Percentiles rank a stretch among this genome's conserved stretches.
Conservation (phyloP, 2,113 vertebrate species). For the Gymnarchus niloticus region DNA sequence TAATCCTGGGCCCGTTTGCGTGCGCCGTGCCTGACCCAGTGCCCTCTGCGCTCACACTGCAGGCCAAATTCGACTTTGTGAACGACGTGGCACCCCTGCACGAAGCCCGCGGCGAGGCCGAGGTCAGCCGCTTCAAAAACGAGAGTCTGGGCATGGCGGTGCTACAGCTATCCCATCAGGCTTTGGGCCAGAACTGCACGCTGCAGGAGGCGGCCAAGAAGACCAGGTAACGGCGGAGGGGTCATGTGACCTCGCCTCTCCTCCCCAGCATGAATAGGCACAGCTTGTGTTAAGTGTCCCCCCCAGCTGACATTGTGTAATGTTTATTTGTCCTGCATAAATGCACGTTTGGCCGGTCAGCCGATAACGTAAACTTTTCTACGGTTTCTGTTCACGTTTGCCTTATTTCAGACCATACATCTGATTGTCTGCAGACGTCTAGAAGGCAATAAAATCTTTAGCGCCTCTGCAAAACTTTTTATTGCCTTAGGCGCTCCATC, state of each 20-base stretch:
- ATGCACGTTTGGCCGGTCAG: neutral
- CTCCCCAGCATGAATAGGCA: too few relatives aligned
- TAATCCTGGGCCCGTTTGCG: neutral
- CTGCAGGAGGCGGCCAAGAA: conserved; percentile 74
- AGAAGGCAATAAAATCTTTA: neutral
- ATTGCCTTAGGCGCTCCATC: neutral
- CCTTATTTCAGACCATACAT: neutral
- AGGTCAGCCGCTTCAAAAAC: conserved; percentile 74
- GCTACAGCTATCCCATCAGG: conserved; percentile 77
- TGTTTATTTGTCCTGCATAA: neutral
- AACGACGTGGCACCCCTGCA: conserved; percentile 68
- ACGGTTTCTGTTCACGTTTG: neutral
- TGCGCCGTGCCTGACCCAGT: neutral
- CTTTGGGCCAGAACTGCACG: conserved; percentile 57
- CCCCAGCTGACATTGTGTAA: neutral
- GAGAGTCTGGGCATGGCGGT: conserved; percentile 91
- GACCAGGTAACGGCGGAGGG: conserved; percentile 69
- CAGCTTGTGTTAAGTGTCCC: neutral
- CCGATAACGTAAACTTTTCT: neutral
- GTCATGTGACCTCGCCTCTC: too few relatives aligned
- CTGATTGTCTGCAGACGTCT: neutral
- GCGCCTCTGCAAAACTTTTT: too few relatives aligned
- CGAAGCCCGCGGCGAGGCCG: conserved; percentile 62
- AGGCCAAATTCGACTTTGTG: conserved; percentile 86
- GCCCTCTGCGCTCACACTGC: neutral